Conservation (phyloP, 2,113 vertebrate species). For the Pagrus major region DNA sequence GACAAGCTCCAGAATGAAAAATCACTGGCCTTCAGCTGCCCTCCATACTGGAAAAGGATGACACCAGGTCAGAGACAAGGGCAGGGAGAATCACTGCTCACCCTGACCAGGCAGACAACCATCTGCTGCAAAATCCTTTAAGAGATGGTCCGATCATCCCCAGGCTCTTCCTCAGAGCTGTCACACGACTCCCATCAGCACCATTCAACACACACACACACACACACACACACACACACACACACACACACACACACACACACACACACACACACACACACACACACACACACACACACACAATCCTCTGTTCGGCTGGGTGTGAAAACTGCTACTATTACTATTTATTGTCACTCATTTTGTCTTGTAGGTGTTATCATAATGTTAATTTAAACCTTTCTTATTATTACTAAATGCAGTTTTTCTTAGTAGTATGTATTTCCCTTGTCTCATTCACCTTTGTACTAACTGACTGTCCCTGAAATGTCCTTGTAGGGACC, state of each 20-base stretch:
- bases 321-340: slow-evolving; percentile 26
- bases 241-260: too few relatives aligned
- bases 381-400: slow-evolving; percentile 5
- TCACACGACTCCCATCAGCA: slow-evolving; percentile 23
- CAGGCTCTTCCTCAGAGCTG: slow-evolving; percentile 22
- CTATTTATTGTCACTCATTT: neutral
- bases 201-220: neutral
- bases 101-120: slow-evolving; percentile 54
- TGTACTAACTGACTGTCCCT: neutral
- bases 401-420: slow-evolving; percentile 3
- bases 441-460: neutral
- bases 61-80: slow-evolving; percentile 70
- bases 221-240: neutral
- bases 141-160: slow-evolving; percentile 42
- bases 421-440: too few relatives aligned
- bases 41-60: slow-evolving; percentile 51
- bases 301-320: neutral
- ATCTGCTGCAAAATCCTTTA: slow-evolving; percentile 70
- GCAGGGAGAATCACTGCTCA: slow-evolving; percentile 34
- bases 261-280: neutral
- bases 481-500: neutral
- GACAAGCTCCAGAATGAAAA: slow-evolving; percentile 47
- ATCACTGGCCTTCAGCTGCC: slow-evolving; percentile 55
- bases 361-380: neutral
- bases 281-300: neutral